Evolutionary conservation across 1,140 invertebrate species (phyloP), one percentile per base, ranked within the genome.

Genomic region (Anoplophora glabripennis): DNA sequence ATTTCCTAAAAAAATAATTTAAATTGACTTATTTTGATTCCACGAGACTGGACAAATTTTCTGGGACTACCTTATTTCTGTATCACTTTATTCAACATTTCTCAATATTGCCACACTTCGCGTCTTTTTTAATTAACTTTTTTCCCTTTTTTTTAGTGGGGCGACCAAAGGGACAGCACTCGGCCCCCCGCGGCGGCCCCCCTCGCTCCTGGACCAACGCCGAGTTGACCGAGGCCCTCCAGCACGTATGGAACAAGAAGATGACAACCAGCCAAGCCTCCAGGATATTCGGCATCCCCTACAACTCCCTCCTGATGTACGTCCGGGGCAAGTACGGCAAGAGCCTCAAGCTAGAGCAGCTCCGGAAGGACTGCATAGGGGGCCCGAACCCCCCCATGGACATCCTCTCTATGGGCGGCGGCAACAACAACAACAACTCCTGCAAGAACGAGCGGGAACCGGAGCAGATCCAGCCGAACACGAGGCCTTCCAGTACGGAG

Each of bases 231-330:
- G 88, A 93, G 75, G 91, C 91, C 0, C 78, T 94, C 11, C 89
- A 92, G 67, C 90, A 93, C 73, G 91, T 94, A 0, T 94, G 92
- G 92, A 93, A 93, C 74, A 93, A 93, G 70, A 93, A 92, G 71
- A 93, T 94, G 89, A 94, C 92, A n/a, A 94, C 92, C 1, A 93
- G 90, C 59, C 92, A 94, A 75, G 92, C 92, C 0, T 92, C 89
- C 11, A 78, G 91, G 41, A 89, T 93, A 66, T 94, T 92, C 73
- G 91, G 91, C 5, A 94, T 94, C 47, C 92, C 92, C 1, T 94
- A 94, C 81, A 94, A 94, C 75, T 92, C 89, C 15, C 77, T 94
- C 1, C 79, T 94, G 11, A 93, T 93, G 91, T 94, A 94, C 76
- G 92, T 94, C 5, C 79, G 92, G n/a, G 91, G 91, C 11, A 94